Base-by-base conservation (phyloP, 2,888 invertebrate genomes). In the Chrysina gloriosa region DNA sequence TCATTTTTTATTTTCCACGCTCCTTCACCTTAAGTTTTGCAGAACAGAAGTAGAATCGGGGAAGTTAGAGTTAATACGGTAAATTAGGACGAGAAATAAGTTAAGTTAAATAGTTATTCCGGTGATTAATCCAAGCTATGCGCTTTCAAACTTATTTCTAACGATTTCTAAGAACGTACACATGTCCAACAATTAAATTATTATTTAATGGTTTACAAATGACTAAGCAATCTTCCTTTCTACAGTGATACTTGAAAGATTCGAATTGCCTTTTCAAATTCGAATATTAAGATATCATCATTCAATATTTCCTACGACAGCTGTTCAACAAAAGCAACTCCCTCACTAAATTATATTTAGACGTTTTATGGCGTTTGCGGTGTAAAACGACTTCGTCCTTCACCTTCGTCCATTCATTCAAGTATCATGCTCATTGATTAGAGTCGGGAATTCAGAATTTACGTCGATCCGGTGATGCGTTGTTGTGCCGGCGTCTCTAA, bases 261-360 rank as follows among this genome's bases (percentile, higher is more conserved):
- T 39, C 16, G 6, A 3, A 42, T 16, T 19, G 7, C 7, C 36
- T 36, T 36, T 36, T 36, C 9, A 36, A 11, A 36, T n/a, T 14
- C 42, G 19, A 42, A 42, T 14, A 16, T 42, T 19, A 42, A 42
- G 9, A 42, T 7, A 16, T 7, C 42, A 14, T 42, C 42, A 2
- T 16, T 42, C 19, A 42, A 3, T 16, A 42, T 42, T 16, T 5
- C 14, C 14, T 36, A 36, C 16, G 11, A 11, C 42, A 42, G 42
- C 42, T 42, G 42, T 42, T 19, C 16, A 42, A 39, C 58, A 58
- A 52, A 58, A 11, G 25, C 23, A 58, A 58, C 14, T 2, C 42
- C n/a, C n/a, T n/a, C 42, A 58, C 25, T 58, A 58, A 58, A 58
- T 42, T 58, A 58, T 58, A 42, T 42, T 58, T 58, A 25, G 58